Evolutionary conservation across 2,113 vertebrate species (phyloP), one percentile per base, ranked within the genome.

Genomic region (Murina feae): DNA sequence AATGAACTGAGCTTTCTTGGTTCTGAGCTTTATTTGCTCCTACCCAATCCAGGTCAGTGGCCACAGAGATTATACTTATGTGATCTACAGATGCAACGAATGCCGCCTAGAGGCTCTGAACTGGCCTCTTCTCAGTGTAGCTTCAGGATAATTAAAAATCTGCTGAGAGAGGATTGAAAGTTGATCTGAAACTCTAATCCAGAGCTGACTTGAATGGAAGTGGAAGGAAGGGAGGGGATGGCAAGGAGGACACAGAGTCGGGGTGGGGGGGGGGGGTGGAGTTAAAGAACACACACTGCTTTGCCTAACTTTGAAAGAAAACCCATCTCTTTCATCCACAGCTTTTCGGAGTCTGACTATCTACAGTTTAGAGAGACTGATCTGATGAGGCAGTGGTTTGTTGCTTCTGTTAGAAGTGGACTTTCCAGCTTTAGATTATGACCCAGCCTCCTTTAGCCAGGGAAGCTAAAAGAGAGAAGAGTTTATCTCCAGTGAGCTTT

Each of bases 111-210:
- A 97, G 80, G 86, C 66, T 97, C 98, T 93, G 47, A 96, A 96
- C 93, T 42, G 74, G 94, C 76, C 96, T 95, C 92, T 71, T 97
- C 97, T 94, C 95, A 93, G 95, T 96, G 42, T 89, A 94, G 76
- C 94, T 98, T 76, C 39, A 35, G 84, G 85, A 97, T 98, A 98
- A 98, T 98, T 98, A 97, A 98, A 97, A 97, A 96, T 96, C 87
- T 97, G 58, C 86, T 97, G 39, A 95, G 97, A 98, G 92, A 95
- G 28, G 97, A 96, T 78, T 72, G 30, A 96, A 98, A 96, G 79
- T 93, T 96, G 72, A 93, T 93, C 72, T 85, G 49, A 97, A 98
- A 96, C 58, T 83, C 68, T 75, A 88, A 95, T 53, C 12, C 49
- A 92, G 79, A 76, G 28, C 2, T 21, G 68, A 79, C 10, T 63